These are phyloP conservation scores for Scophthalmus maximus DNA, from an alignment of 2,113 vertebrate species.

Conservation along the genomic window DNA sequence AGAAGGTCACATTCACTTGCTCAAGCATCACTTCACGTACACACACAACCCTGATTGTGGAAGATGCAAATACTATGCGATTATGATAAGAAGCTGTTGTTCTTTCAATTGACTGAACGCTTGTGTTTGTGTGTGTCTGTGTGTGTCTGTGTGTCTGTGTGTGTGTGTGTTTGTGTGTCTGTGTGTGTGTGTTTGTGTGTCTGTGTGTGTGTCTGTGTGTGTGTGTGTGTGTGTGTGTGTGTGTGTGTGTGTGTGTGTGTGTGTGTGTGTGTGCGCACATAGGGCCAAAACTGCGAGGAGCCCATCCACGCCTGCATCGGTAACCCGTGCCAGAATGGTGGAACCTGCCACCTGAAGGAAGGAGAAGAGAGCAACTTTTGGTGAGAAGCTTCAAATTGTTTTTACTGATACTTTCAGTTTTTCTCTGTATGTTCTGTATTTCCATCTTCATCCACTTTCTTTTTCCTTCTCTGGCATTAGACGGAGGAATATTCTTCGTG, in stretches of 20 bases:
- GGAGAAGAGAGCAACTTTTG: conserved; percentile 93
- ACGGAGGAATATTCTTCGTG: conserved; percentile 47
- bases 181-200: too few relatives aligned
- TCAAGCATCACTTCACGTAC: neutral
- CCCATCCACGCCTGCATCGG: conserved; percentile 96
- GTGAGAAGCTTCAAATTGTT: conserved; percentile 83
- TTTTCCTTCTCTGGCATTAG: neutral
- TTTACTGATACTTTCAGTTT: conserved; percentile 9
- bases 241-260: conserved; percentile 1
- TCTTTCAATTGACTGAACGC: neutral
- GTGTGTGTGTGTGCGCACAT: conserved; percentile 24
- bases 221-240: neutral
- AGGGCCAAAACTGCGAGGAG: conserved; percentile 96
- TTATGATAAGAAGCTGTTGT: neutral
- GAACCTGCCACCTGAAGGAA: conserved; percentile 96
- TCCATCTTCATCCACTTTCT: conserved; percentile 16
- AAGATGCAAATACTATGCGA: neutral
- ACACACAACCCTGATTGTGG: neutral
- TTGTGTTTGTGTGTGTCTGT: too few relatives aligned
- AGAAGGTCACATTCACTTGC: too few relatives aligned
- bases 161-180: conserved; percentile 21
- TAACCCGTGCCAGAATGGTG: conserved; percentile 92
- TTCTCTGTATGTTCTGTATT: conserved; percentile 9
- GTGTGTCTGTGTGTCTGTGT: neutral
- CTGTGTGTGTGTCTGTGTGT: neutral